Conservation (phyloP, 1,140 invertebrate genomes). For the Eulimnadia texana region DNA sequence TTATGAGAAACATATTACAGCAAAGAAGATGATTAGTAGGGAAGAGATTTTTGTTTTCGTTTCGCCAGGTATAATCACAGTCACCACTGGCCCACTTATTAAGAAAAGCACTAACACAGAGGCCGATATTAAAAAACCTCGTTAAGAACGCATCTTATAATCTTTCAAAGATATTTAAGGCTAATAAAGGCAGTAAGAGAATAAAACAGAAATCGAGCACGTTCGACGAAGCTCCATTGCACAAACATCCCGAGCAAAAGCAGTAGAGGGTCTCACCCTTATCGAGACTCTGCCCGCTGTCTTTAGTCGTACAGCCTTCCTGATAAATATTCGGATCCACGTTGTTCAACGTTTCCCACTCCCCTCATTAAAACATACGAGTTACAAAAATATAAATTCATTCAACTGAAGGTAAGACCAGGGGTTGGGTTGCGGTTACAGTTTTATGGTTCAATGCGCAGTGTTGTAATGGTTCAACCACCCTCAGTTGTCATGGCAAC, state of each 20-base stretch:
- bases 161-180: not conserved
- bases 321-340: conserved; percentile 44
- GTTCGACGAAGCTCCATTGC: conserved; percentile 36
- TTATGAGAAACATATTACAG: too few relatives aligned
- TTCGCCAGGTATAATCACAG: too few relatives aligned
- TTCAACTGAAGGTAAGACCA: too few relatives aligned
- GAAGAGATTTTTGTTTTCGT: too few relatives aligned
- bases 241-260: conserved; percentile 47
- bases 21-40: too few relatives aligned
- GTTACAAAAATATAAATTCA: too few relatives aligned
- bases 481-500: too few relatives aligned
- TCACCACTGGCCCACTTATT: not conserved
- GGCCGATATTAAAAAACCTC: not conserved
- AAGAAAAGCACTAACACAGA: too few relatives aligned
- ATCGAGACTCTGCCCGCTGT: conserved; percentile 21
- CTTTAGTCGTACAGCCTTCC: conserved; percentile 43
- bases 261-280: conserved; percentile 41
- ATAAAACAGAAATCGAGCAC: not conserved
- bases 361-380: too few relatives aligned
- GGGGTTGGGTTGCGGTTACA: too few relatives aligned
- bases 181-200: not conserved
- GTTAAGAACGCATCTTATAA: not conserved
- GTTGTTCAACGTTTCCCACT: conserved; percentile 42
- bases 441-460: too few relatives aligned
- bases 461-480: too few relatives aligned